Percentiles rank a stretch among this genome's conserved stretches.
Conservation (phyloP, 2,797 vertebrate genomes). For the Gymnocypris eckloni region DNA sequence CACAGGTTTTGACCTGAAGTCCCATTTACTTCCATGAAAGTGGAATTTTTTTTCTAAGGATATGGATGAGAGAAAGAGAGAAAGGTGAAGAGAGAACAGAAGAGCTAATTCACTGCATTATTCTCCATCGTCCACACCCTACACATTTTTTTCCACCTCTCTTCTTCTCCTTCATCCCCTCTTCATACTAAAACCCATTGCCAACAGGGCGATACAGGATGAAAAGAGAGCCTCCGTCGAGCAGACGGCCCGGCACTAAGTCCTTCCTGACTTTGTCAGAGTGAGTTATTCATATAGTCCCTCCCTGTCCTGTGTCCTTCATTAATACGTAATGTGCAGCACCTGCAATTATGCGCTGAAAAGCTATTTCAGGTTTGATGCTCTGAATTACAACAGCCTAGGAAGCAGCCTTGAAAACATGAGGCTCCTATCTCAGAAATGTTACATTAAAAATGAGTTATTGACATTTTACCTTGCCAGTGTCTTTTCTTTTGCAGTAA, state of each 20-base stretch:
- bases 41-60: background rate
- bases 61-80: background rate
- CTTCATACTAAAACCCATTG: slow-evolving; percentile 8
- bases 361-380: slow-evolving; percentile 31
- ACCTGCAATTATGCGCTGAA: slow-evolving; percentile 24
- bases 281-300: slow-evolving; percentile 38
- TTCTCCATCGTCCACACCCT: slow-evolving; percentile 9
- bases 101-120: slow-evolving; percentile 23
- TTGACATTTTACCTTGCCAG: slow-evolving; percentile 19
- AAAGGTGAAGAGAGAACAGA: background rate
- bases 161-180: background rate
- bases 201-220: slow-evolving; percentile 11
- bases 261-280: slow-evolving; percentile 47
- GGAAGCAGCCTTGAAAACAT: slow-evolving; percentile 19
- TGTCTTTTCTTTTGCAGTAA: slow-evolving; percentile 6
- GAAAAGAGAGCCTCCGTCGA: slow-evolving; percentile 19
- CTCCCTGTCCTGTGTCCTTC: slow-evolving; percentile 48
- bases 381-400: slow-evolving; percentile 24
- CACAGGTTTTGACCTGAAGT: slow-evolving; percentile 5
- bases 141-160: background rate
- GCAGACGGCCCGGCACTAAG: slow-evolving; percentile 23
- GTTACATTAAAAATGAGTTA: slow-evolving; percentile 37
- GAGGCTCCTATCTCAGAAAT: slow-evolving; percentile 3
- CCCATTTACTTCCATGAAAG: slow-evolving; percentile 2
- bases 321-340: slow-evolving; percentile 52